phyloP scores from a whole-genome alignment of 2,888 invertebrate genomes.

The Actias luna region DNA sequence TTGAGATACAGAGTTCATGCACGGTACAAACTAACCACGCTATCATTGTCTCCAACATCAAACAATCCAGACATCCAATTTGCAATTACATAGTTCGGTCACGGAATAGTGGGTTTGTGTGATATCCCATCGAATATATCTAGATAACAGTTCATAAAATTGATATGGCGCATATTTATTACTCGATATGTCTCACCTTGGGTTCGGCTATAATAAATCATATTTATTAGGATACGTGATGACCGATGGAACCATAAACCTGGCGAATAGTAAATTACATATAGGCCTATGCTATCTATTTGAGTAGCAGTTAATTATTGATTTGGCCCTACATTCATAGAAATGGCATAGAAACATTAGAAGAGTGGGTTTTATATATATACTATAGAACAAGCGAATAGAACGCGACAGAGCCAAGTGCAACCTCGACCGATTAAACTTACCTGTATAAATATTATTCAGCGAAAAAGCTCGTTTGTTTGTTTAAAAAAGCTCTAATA shows the following conservation, averaged over 20 bases:
- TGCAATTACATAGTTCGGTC: neutral
- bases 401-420: no score
- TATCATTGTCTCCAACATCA: neutral
- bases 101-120: neutral
- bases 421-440: no score
- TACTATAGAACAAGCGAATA: no score
- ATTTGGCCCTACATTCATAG: neutral
- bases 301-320: neutral
- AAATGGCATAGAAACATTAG: no score
- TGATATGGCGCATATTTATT: slow-evolving; percentile 5
- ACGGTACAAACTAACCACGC: neutral
- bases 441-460: no score
- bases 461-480: no score
- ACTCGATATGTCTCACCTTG: slow-evolving; percentile 6
- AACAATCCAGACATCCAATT: slow-evolving; percentile 1
- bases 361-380: no score
- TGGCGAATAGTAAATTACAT: neutral
- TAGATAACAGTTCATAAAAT: slow-evolving; percentile 7
- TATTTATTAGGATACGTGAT: neutral
- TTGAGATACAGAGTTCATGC: neutral
- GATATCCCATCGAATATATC: neutral
- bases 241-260: neutral
- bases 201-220: neutral
- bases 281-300: neutral
- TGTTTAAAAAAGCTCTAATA: no score